A percentile compares a stretch with the other conserved stretches of the same genome.
Evolutionary conservation across 2,888 invertebrate species (phyloP).

Genomic region (Tenthredo scrophulariae): DNA sequence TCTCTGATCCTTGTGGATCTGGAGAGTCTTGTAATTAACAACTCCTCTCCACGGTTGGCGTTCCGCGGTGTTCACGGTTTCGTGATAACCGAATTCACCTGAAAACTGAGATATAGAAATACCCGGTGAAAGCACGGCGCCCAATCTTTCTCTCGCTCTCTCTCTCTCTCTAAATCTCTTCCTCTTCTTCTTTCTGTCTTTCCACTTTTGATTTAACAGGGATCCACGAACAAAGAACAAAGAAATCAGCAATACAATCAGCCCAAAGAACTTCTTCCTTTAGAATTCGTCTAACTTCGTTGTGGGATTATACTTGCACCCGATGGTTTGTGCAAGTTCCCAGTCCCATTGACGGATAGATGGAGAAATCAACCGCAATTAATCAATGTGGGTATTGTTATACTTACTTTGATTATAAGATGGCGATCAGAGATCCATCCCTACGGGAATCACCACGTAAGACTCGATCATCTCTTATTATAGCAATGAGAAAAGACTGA

Average conservation of each 20-base stretch:
- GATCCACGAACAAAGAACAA: background rate
- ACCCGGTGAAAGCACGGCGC: background rate
- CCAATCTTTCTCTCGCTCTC: background rate
- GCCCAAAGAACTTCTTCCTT: background rate
- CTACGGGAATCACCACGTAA: background rate
- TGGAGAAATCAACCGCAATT: background rate
- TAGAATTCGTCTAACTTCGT: background rate
- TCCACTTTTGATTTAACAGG: background rate
- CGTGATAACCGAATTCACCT: background rate
- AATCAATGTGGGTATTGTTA: background rate
- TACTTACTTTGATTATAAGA: conserved; percentile 19
- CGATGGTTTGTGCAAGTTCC: background rate
- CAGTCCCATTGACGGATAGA: background rate
- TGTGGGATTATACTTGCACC: background rate
- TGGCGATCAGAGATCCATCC: background rate
- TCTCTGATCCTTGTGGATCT: conserved; percentile 17
- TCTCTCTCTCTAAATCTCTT: background rate
- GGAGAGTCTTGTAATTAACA: conserved; percentile 25
- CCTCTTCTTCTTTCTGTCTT: background rate
- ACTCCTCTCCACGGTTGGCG: background rate
- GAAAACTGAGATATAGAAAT: background rate
- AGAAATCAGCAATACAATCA: background rate
- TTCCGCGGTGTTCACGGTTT: conserved; percentile 2
- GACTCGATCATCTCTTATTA: background rate
- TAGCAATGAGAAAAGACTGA: background rate